These are phyloP conservation scores for Allygus modestus DNA, from an alignment of 2,888 invertebrate species.

Conservation along the genomic window DNA sequence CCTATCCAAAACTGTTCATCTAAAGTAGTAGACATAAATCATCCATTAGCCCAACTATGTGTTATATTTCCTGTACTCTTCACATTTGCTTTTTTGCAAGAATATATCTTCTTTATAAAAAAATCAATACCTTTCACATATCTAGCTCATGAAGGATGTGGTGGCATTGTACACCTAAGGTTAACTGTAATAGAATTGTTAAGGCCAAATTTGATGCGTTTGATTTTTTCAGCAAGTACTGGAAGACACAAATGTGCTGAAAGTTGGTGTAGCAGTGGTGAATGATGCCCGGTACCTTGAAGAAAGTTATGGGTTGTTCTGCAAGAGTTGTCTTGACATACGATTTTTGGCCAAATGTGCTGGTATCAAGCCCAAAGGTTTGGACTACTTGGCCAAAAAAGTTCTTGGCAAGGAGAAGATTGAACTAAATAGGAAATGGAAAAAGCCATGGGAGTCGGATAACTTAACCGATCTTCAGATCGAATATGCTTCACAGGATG, in stretches of 20 bases:
- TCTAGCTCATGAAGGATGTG: no score
- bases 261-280: conserved; percentile 10
- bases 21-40: no score
- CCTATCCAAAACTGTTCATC: no score
- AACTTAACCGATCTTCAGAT: neutral
- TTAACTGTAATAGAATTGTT: no score
- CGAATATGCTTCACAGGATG: neutral
- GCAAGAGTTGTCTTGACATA: neutral
- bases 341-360: neutral
- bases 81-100: no score
- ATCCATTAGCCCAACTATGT: no score
- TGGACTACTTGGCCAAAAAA: conserved; percentile 5
- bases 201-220: no score
- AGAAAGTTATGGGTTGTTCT: conserved; percentile 1
- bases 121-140: no score
- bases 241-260: neutral
- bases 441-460: neutral
- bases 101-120: no score
- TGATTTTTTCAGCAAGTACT: conserved; percentile 19
- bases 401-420: conserved; percentile 9
- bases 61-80: no score
- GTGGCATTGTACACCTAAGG: no score
- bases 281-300: neutral
- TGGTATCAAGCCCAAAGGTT: conserved; percentile 4
- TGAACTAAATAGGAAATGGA: neutral